Evolutionary conservation across 1,140 invertebrate genomes (phyloP).

Genomic region (Ctenoplectra terminalis): DNA sequence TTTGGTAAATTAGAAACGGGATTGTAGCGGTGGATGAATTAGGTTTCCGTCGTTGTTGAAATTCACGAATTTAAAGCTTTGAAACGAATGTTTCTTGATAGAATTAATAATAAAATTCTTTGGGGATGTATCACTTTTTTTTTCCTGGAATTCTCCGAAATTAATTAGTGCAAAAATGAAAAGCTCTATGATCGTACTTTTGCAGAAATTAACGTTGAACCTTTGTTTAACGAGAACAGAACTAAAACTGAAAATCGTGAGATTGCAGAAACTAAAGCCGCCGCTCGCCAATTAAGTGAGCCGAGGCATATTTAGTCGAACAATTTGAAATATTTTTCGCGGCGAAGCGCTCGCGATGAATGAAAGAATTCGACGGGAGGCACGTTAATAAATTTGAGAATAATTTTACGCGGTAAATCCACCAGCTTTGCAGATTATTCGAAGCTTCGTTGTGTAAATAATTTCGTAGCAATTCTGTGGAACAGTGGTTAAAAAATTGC

Average conservation of each 20-base stretch:
- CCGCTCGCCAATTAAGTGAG: not conserved
- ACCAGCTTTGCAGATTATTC: not conserved
- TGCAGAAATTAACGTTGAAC: not conserved
- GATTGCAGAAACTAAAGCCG: not conserved
- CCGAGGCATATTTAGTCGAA: not conserved
- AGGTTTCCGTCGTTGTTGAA: no score
- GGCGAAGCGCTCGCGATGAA: not conserved
- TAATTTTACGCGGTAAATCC: slow-evolving; percentile 12
- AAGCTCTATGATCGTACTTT: not conserved
- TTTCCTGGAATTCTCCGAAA: no score
- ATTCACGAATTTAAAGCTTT: no score
- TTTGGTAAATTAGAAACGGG: no score
- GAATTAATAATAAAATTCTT: no score
- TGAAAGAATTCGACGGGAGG: not conserved
- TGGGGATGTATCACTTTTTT: no score
- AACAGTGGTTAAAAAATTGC: slow-evolving; percentile 5
- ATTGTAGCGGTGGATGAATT: no score
- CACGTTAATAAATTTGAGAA: slow-evolving; percentile 3
- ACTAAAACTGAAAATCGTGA: not conserved
- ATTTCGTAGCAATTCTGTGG: not conserved
- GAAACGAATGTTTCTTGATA: no score
- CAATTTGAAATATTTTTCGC: slow-evolving; percentile 6
- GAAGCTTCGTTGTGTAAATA: not conserved
- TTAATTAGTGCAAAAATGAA: no score
- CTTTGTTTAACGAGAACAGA: not conserved